Percentiles rank a stretch among this genome's conserved stretches.
These are phyloP conservation scores for Otolemur crassicaudatus DNA, from an alignment of 2,797 vertebrate species.

Conservation along the genomic window DNA sequence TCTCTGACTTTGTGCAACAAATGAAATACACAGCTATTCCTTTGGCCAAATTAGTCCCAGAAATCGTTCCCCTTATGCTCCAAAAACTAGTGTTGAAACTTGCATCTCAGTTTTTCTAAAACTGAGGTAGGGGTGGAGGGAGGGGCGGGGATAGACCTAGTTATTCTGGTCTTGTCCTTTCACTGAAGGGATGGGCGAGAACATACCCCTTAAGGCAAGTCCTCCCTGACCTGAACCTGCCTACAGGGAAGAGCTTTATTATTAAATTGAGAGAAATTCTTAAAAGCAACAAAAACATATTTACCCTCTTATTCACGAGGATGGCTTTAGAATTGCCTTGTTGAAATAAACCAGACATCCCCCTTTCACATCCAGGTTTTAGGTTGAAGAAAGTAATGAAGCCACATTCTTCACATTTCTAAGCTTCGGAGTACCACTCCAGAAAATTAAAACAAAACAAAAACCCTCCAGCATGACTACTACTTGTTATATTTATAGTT, in stretches of 20 bases:
- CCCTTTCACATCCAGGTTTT: neutral
- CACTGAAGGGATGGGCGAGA: neutral
- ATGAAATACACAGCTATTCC: neutral
- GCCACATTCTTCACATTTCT: neutral
- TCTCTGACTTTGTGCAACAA: constrained; percentile 35
- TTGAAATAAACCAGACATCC: constrained; percentile 1
- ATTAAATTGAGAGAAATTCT: constrained; percentile 29
- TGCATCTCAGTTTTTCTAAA: neutral
- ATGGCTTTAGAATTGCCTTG: neutral
- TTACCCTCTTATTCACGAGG: neutral
- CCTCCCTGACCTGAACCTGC: neutral
- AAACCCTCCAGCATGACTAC: neutral
- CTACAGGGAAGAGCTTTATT: neutral
- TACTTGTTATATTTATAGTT: constrained; percentile 11
- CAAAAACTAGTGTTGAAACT: neutral
- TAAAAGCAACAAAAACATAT: neutral
- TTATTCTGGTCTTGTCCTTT: neutral
- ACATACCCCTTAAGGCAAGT: neutral
- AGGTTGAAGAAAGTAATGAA: constrained; percentile 6
- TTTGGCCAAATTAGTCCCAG: neutral
- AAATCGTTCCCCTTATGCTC: neutral
- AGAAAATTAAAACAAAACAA: constrained; percentile 54
- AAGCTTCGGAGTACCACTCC: neutral
- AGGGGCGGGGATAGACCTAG: neutral
- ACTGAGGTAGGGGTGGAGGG: too few relatives aligned